Conservation (phyloP, 2,888 invertebrate genomes). For the Chesias legatella region DNA sequence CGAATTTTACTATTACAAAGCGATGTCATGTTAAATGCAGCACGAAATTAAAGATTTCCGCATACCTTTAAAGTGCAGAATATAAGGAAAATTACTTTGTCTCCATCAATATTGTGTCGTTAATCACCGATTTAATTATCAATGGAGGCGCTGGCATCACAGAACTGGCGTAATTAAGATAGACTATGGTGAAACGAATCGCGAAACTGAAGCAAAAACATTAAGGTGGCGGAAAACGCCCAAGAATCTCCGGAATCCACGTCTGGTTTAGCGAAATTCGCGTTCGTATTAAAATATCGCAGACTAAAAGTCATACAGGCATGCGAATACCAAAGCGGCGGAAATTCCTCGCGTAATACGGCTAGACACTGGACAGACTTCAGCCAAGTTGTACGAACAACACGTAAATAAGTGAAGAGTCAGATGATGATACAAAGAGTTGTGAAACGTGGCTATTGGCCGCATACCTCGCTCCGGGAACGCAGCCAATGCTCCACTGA, state of each 20-base stretch:
- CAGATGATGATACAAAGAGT: slow-evolving; percentile 68
- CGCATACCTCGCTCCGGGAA: slow-evolving; percentile 66
- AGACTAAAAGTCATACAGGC: slow-evolving; percentile 59
- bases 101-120: slow-evolving; percentile 18
- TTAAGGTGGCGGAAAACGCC: slow-evolving; percentile 24
- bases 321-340: slow-evolving; percentile 63
- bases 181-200: no score
- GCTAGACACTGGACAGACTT: slow-evolving; percentile 74
- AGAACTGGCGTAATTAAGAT: no score
- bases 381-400: slow-evolving; percentile 49
- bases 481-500: slow-evolving; percentile 65
- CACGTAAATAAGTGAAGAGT: slow-evolving; percentile 61
- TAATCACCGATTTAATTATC: slow-evolving; percentile 16
- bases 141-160: slow-evolving; percentile 1
- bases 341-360: slow-evolving; percentile 67
- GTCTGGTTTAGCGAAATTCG: slow-evolving; percentile 59
- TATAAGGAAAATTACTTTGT: no score
- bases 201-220: background rate
- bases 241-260: slow-evolving; percentile 44
- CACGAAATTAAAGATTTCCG: no score
- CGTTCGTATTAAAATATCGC: slow-evolving; percentile 54
- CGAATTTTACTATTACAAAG: slow-evolving; percentile 12
- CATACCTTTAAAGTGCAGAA: no score
- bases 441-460: slow-evolving; percentile 63
- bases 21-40: no score